phyloP scores from a whole-genome alignment of 92 coral and sea anemone species.

The Bergia puertoricense region DNA sequence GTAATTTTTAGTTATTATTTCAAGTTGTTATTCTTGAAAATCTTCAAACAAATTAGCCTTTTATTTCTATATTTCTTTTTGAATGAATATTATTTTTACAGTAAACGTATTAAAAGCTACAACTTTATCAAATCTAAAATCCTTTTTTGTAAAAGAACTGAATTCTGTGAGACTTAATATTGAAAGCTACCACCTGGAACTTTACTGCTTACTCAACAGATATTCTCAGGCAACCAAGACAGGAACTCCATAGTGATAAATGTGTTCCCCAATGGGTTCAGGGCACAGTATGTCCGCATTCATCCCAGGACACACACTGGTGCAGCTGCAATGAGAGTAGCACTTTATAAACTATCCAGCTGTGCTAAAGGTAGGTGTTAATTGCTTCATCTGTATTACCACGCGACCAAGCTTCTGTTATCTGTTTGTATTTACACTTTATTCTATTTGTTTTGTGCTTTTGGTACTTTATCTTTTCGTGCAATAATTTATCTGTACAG shows the following conservation, averaged over 20 bases:
- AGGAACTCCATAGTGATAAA: background rate
- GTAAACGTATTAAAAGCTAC: no score
- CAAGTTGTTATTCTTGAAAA: no score
- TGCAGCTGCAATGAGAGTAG: background rate
- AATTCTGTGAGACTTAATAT: background rate
- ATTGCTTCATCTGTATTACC: background rate
- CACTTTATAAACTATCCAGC: background rate
- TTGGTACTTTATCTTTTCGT: no score
- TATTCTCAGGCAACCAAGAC: constrained; percentile 1
- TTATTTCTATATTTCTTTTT: no score
- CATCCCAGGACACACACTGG: background rate
- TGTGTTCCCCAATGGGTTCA: background rate
- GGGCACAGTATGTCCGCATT: background rate
- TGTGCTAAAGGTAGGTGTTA: constrained; percentile 1
- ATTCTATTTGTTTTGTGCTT: no score
- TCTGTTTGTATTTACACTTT: no score
- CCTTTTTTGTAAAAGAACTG: background rate
- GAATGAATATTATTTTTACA: no score
- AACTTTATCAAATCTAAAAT: background rate
- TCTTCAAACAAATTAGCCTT: no score
- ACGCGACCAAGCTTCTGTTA: background rate
- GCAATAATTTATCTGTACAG: no score
- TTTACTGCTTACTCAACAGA: background rate
- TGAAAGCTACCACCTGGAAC: background rate
- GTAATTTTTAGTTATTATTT: no score